Evolutionary conservation across 2,888 invertebrate species (phyloP).

Genomic region (Zaprionus obscuricornis): DNA sequence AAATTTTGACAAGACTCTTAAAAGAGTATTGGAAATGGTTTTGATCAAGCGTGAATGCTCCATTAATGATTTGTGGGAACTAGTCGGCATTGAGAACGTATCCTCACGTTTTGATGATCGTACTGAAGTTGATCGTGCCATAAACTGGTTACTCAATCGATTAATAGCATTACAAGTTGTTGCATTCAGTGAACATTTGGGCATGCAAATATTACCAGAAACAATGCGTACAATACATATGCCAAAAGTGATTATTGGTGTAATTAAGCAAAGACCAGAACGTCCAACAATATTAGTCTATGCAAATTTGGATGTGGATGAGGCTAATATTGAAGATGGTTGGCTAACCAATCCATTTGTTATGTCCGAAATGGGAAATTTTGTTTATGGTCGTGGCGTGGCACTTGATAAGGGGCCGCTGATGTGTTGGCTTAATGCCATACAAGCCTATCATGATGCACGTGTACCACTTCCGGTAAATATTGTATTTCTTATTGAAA

Average conservation of each 20-base stretch:
- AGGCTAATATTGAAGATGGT: slow-evolving; percentile 36
- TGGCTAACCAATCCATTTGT: slow-evolving; percentile 51
- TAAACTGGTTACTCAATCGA: slow-evolving; percentile 47
- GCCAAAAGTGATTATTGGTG: slow-evolving; percentile 43
- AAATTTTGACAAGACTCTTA: too few relatives aligned
- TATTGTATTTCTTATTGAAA: slow-evolving; percentile 45
- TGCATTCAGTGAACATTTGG: slow-evolving; percentile 46
- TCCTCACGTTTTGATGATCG: slow-evolving; percentile 24
- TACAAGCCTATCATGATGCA: slow-evolving; percentile 50
- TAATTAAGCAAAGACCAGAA: slow-evolving; percentile 9
- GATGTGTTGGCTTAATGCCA: slow-evolving; percentile 51
- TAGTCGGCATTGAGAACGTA: slow-evolving; percentile 34
- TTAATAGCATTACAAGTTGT: slow-evolving; percentile 36
- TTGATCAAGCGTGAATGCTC: slow-evolving; percentile 40
- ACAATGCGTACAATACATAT: slow-evolving; percentile 31
- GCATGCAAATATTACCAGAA: slow-evolving; percentile 40
- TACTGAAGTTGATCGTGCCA: slow-evolving; percentile 20
- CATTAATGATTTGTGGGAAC: slow-evolving; percentile 47
- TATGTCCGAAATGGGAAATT: slow-evolving; percentile 37
- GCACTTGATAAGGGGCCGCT: slow-evolving; percentile 50
- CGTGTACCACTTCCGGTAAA: slow-evolving; percentile 38
- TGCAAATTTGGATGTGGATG: slow-evolving; percentile 55
- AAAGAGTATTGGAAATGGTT: slow-evolving; percentile 34
- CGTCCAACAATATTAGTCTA: slow-evolving; percentile 46
- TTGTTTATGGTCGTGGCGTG: slow-evolving; percentile 50